A percentile compares a stretch with the other conserved stretches of the same genome.
These are phyloP conservation scores for Drosophila aldrichi DNA, from an alignment of 2,888 invertebrate species.

Conservation along the genomic window DNA sequence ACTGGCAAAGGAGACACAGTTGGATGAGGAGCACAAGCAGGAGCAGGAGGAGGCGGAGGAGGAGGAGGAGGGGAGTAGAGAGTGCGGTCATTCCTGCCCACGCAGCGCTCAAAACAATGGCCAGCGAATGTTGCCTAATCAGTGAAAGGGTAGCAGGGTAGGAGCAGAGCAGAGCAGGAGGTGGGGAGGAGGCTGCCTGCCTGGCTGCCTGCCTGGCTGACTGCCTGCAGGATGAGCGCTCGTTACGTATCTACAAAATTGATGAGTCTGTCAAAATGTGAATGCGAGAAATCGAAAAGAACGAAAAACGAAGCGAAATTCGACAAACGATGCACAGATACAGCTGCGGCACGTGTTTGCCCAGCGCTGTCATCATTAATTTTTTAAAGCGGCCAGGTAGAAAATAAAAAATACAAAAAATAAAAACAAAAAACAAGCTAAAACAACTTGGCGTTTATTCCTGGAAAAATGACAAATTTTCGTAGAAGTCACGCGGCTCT, in stretches of 20 bases:
- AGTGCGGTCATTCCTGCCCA: slow-evolving; percentile 46
- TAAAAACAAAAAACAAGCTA: not conserved
- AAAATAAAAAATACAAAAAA: not conserved
- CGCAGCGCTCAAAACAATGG: slow-evolving; percentile 65
- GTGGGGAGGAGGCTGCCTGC: not conserved
- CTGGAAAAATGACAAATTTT: slow-evolving; percentile 74
- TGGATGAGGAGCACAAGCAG: not conserved
- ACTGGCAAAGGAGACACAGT: slow-evolving; percentile 1
- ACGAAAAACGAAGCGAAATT: slow-evolving; percentile 14
- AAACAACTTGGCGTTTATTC: slow-evolving; percentile 46
- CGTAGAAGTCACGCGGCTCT: slow-evolving; percentile 68
- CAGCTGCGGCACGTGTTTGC: slow-evolving; percentile 67
- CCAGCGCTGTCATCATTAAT: slow-evolving; percentile 73
- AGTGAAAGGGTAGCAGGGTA: slow-evolving; percentile 39
- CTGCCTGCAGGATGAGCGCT: slow-evolving; percentile 33
- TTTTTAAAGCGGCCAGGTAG: slow-evolving; percentile 65
- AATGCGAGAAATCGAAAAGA: slow-evolving; percentile 69
- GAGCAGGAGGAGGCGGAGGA: not conserved
- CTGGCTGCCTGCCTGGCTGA: not conserved
- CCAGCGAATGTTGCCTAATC: slow-evolving; percentile 70
- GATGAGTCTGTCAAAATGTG: slow-evolving; percentile 81
- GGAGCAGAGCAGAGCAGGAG: not conserved
- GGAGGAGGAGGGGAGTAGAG: not conserved
- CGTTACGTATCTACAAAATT: slow-evolving; percentile 74
- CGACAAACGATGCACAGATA: slow-evolving; percentile 24